Percentiles rank a stretch among this genome's conserved stretches.
These are phyloP conservation scores for Sturnira hondurensis DNA, from an alignment of 2,113 vertebrate species.

Conservation along the genomic window DNA sequence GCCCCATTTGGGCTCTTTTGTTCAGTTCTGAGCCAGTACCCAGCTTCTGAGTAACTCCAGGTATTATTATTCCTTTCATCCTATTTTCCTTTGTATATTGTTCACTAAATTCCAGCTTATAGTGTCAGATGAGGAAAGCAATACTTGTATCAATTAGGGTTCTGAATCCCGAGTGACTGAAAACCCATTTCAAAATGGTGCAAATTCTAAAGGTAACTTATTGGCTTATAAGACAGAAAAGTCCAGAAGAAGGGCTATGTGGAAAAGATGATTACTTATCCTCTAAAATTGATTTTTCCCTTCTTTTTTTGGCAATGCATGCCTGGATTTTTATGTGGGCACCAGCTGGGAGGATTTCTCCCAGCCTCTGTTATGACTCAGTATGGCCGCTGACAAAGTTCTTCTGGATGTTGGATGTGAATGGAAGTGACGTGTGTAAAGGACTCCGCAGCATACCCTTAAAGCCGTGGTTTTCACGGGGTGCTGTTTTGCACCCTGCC, in stretches of 20 bases:
- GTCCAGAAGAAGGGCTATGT: neutral
- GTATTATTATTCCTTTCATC: constrained; percentile 1
- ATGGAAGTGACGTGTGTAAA: neutral
- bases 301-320: neutral
- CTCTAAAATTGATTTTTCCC: neutral
- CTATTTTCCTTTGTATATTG: neutral
- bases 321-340: neutral
- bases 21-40: neutral
- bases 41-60: neutral
- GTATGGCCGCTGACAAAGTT: neutral
- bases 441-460: neutral
- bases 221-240: neutral
- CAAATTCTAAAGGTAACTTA: neutral
- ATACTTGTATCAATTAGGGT: neutral
- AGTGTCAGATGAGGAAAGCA: neutral
- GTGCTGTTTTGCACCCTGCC: neutral
- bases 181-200: neutral
- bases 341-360: neutral
- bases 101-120: neutral
- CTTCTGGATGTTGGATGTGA: neutral
- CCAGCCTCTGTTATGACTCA: neutral
- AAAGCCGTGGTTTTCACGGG: neutral
- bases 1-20: neutral
- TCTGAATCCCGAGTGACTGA: neutral
- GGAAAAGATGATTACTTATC: neutral